A percentile compares a stretch with the other conserved stretches of the same genome.
phyloP scores from a whole-genome alignment of 1,140 invertebrate species.

The Nomia melanderi region DNA sequence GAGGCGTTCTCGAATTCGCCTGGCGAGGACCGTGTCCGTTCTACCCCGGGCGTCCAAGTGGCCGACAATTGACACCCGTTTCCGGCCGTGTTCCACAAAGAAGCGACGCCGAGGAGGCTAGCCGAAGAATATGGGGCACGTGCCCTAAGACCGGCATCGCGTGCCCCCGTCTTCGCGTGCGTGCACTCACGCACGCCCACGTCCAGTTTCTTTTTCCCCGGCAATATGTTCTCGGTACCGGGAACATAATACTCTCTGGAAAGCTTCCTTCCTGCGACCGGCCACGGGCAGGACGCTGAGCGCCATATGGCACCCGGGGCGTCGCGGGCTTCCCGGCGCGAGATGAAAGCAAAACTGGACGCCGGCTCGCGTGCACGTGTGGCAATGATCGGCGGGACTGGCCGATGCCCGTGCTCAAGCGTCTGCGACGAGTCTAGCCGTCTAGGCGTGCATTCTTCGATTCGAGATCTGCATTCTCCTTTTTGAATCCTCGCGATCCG shows the following conservation, averaged over 20 bases:
- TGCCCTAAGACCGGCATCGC: slow-evolving; percentile 64
- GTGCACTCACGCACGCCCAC: slow-evolving; percentile 1
- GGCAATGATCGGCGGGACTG: slow-evolving; percentile 32
- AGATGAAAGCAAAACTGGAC: slow-evolving; percentile 63
- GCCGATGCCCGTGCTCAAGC: background rate
- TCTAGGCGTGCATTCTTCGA: slow-evolving; percentile 1
- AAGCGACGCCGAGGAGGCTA: slow-evolving; percentile 43
- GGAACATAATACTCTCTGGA: slow-evolving; percentile 69
- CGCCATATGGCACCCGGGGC: slow-evolving; percentile 56
- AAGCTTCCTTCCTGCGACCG: slow-evolving; percentile 71
- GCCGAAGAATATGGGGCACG: slow-evolving; percentile 67
- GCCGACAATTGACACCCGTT: slow-evolving; percentile 73
- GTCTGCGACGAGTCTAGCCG: slow-evolving; percentile 3
- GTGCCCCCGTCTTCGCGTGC: slow-evolving; percentile 55
- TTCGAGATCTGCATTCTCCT: background rate
- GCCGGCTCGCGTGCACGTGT: slow-evolving; percentile 24
- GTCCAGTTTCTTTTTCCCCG: slow-evolving; percentile 40
- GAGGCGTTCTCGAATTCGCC: slow-evolving; percentile 46
- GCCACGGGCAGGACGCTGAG: slow-evolving; percentile 2
- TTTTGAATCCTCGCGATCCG: background rate
- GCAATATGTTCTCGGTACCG: slow-evolving; percentile 64
- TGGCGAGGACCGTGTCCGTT: slow-evolving; percentile 23
- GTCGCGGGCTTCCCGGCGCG: slow-evolving; percentile 51
- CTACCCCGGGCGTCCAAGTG: slow-evolving; percentile 47
- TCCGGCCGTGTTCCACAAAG: slow-evolving; percentile 65